Percentiles rank a stretch among this genome's conserved stretches.
phyloP scores from a whole-genome alignment of 2,888 invertebrate species.

The Vandiemenella viatica region DNA sequence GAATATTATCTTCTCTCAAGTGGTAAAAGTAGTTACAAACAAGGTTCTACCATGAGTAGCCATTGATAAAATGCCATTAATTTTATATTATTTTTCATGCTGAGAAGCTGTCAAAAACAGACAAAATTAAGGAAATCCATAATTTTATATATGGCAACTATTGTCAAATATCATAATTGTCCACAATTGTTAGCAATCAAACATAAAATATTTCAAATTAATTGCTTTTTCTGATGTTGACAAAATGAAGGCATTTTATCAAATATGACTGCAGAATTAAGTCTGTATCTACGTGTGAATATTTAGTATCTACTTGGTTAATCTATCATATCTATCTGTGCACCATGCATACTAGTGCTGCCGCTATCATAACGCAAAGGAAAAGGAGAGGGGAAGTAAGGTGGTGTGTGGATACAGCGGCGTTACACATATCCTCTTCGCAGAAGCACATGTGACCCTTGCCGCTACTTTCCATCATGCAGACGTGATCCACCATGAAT shows the following conservation, averaged over 20 bases:
- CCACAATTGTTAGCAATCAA: no score
- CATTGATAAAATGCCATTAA: no score
- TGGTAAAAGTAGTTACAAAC: no score
- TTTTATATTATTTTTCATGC: no score
- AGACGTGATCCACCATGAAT: constrained; percentile 96
- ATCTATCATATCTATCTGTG: constrained; percentile 15
- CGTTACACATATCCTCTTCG: constrained; percentile 92
- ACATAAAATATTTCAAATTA: no score
- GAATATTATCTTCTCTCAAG: no score
- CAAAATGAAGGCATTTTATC: background rate
- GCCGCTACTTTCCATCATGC: constrained; percentile 97
- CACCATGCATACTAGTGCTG: constrained; percentile 15
- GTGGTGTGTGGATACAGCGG: constrained; percentile 23
- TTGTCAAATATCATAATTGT: no score
- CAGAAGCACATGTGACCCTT: constrained; percentile 97
- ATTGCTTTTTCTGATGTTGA: no score
- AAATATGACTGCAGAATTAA: background rate
- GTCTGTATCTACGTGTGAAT: background rate
- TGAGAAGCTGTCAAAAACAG: no score
- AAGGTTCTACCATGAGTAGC: no score
- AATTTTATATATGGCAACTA: no score
- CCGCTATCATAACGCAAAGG: constrained; percentile 5
- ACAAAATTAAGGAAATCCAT: no score
- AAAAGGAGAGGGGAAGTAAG: constrained; percentile 4
- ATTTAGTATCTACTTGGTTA: background rate